phyloP scores from a whole-genome alignment of 2,113 vertebrate genomes.

The Catharus minimus region DNA sequence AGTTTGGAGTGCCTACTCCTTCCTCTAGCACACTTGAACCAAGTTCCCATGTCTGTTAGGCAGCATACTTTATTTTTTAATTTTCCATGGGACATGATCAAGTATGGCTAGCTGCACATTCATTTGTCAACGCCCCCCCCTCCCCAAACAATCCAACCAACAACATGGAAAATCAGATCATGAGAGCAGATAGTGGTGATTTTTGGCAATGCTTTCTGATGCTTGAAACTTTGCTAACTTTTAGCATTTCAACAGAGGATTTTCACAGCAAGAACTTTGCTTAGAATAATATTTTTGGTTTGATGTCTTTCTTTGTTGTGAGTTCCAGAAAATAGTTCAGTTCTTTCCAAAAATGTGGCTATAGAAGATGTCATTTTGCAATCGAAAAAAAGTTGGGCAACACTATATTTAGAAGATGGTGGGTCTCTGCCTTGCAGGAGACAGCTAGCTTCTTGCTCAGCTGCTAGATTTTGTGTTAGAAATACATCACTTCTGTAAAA shows the following conservation, averaged over 20 bases:
- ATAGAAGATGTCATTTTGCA: neutral
- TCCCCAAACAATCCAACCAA: neutral
- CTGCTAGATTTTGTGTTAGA: neutral
- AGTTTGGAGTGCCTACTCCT: neutral
- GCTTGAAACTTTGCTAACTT: neutral
- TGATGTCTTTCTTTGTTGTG: neutral
- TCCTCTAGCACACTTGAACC: neutral
- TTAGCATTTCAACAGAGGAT: slow-evolving; percentile 2
- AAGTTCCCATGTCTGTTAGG: neutral
- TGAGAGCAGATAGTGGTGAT: neutral
- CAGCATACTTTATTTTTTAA: neutral
- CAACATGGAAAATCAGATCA: neutral
- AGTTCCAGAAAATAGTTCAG: neutral
- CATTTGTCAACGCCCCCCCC: neutral
- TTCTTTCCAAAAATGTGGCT: neutral
- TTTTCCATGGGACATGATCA: neutral
- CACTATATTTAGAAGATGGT: neutral
- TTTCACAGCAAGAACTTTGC: neutral
- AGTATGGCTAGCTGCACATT: neutral
- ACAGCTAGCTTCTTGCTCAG: neutral
- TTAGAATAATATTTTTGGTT: neutral
- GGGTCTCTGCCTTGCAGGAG: neutral
- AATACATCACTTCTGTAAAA: neutral
- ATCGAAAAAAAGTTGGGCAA: neutral
- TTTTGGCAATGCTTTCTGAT: neutral